phyloP scores from a whole-genome alignment of 2,113 vertebrate species.

The Alectura lathami region DNA sequence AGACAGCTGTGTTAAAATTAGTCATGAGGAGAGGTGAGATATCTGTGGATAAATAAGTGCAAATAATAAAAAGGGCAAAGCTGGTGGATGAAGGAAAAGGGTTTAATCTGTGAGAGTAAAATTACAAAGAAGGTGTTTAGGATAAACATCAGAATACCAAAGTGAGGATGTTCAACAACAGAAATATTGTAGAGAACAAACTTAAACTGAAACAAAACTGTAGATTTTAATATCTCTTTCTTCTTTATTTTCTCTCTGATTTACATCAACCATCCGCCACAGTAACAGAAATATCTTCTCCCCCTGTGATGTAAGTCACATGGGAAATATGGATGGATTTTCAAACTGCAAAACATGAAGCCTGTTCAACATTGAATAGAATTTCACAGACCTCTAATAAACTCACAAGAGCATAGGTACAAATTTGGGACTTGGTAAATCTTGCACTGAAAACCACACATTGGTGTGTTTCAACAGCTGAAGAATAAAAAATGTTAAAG shows the following conservation, averaged over 20 bases:
- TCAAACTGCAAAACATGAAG: background rate
- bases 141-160: background rate
- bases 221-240: background rate
- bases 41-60: background rate
- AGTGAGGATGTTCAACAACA: background rate
- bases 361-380: background rate
- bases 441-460: background rate
- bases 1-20: background rate
- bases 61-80: background rate
- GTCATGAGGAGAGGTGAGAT: background rate
- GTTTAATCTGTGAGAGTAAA: background rate
- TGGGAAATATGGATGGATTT: background rate
- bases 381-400: background rate
- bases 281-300: background rate
- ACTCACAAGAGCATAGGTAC: background rate
- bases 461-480: background rate
- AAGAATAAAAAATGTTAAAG: background rate
- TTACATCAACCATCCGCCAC: background rate
- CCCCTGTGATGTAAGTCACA: background rate
- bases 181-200: background rate
- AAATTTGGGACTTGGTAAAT: background rate
- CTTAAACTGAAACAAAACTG: background rate
- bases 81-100: background rate
- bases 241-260: background rate
- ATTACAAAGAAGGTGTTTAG: background rate